Evolutionary conservation across 2,797 vertebrate species (phyloP).

Genomic region (Harpagifer antarcticus): DNA sequence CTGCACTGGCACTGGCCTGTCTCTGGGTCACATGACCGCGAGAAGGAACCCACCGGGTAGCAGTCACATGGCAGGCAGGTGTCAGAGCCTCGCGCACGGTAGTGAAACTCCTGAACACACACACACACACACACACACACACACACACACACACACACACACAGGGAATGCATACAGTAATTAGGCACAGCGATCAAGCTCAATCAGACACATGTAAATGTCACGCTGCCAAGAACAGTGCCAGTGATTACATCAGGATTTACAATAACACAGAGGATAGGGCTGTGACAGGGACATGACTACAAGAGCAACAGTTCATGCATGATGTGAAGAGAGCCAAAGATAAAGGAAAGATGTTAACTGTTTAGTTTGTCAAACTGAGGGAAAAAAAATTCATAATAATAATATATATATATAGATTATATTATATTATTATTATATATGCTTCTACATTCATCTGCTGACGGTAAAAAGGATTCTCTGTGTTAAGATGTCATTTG

Average conservation of each 20-base stretch:
- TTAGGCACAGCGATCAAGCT: slow-evolving; percentile 4
- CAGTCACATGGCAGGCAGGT: slow-evolving; percentile 96
- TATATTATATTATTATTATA: background rate
- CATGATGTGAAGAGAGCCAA: background rate
- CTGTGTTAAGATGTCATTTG: background rate
- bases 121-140: slow-evolving; percentile 25
- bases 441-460: background rate
- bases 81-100: slow-evolving; percentile 88
- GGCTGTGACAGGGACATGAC: slow-evolving; percentile 1
- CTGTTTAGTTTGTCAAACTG: background rate
- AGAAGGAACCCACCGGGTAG: slow-evolving; percentile 96
- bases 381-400: no score
- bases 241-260: slow-evolving; percentile 22
- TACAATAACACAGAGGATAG: background rate
- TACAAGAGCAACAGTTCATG: background rate
- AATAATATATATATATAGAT: no score
- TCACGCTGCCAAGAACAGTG: slow-evolving; percentile 15
- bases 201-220: slow-evolving; percentile 9
- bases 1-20: slow-evolving; percentile 94
- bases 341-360: background rate
- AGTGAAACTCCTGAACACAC: slow-evolving; percentile 93
- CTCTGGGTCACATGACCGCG: slow-evolving; percentile 92
- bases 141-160: slow-evolving; percentile 20
- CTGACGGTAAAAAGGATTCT: background rate
- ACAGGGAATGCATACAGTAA: background rate